Conservation (phyloP, 1,140 invertebrate species). For the Zaprionus kolodkinae region DNA sequence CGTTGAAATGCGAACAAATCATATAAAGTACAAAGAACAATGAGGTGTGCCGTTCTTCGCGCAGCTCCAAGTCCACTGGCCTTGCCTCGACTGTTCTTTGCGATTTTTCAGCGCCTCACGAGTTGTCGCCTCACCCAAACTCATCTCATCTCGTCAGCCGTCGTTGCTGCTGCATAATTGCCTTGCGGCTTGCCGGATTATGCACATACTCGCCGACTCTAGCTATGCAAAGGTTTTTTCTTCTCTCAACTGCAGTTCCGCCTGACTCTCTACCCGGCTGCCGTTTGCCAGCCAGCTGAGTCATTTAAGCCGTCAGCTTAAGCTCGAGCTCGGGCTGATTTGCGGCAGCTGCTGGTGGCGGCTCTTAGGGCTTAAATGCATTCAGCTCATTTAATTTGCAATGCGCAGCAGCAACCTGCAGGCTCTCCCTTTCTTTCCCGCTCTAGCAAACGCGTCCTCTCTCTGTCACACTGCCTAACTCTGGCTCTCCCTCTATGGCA, state of each 20-base stretch:
- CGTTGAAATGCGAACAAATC: not conserved
- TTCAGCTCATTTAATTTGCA: constrained; percentile 78
- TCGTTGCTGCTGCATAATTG: constrained; percentile 70
- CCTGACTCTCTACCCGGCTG: too few species aligned
- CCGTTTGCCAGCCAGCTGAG: constrained; percentile 53
- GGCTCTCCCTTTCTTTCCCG: not conserved
- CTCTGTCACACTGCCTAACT: constrained; percentile 8
- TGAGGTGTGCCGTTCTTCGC: not conserved
- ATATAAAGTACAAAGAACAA: not conserved
- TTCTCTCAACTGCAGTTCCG: constrained; percentile 29
- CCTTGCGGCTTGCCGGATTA: constrained; percentile 78
- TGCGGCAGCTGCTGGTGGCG: constrained; percentile 48
- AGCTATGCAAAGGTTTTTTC: constrained; percentile 29
- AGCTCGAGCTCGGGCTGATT: constrained; percentile 66
- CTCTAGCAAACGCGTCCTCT: not conserved
- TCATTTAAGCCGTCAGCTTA: constrained; percentile 64
- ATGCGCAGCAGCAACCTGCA: constrained; percentile 46
- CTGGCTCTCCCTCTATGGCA: constrained; percentile 34
- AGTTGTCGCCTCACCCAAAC: not conserved
- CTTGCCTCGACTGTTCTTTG: too few species aligned
- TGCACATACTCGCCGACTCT: constrained; percentile 35
- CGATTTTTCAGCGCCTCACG: not conserved
- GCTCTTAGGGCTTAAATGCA: constrained; percentile 69
- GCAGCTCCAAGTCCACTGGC: constrained; percentile 17
- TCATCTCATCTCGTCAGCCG: not conserved